Percentiles rank a stretch among this genome's conserved stretches.
Evolutionary conservation across 2,888 invertebrate genomes (phyloP).

Genomic region (Dysmachus trigonus): DNA sequence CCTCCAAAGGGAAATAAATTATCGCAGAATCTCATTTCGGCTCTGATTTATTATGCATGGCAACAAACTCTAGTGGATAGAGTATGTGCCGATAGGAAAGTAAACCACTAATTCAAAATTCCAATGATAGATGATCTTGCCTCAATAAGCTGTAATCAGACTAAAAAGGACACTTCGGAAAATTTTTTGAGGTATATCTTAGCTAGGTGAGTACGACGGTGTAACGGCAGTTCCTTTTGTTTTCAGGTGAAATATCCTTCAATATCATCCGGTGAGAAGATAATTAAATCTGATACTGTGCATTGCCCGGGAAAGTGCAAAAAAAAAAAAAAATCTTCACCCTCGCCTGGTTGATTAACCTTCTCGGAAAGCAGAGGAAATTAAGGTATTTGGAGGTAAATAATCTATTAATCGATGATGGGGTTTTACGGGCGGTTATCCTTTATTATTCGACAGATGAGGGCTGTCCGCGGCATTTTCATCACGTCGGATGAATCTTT

Average conservation of each 20-base stretch:
- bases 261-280: constrained; percentile 5
- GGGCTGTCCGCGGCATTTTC: constrained; percentile 11
- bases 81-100: constrained; percentile 45
- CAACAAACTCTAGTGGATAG: constrained; percentile 43
- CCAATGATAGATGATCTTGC: constrained; percentile 40
- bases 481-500: constrained; percentile 14
- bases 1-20: constrained; percentile 47
- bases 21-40: constrained; percentile 48
- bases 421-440: constrained; percentile 30
- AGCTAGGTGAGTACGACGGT: not conserved
- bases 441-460: constrained; percentile 19
- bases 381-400: constrained; percentile 36
- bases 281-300: constrained; percentile 28
- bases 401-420: constrained; percentile 39
- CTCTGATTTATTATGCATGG: constrained; percentile 49
- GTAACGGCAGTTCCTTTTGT: not conserved
- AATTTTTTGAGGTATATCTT: constrained; percentile 19
- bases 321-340: not conserved
- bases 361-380: not conserved
- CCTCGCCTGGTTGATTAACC: not conserved
- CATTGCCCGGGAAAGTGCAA: not conserved
- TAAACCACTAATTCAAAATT: constrained; percentile 47
- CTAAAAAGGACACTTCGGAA: constrained; percentile 26
- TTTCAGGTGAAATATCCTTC: constrained; percentile 20
- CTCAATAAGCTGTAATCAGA: constrained; percentile 41